Percentiles rank a stretch among this genome's conserved stretches.
phyloP scores from a whole-genome alignment of 2,888 invertebrate genomes.

The Drosophila gaucha region DNA sequence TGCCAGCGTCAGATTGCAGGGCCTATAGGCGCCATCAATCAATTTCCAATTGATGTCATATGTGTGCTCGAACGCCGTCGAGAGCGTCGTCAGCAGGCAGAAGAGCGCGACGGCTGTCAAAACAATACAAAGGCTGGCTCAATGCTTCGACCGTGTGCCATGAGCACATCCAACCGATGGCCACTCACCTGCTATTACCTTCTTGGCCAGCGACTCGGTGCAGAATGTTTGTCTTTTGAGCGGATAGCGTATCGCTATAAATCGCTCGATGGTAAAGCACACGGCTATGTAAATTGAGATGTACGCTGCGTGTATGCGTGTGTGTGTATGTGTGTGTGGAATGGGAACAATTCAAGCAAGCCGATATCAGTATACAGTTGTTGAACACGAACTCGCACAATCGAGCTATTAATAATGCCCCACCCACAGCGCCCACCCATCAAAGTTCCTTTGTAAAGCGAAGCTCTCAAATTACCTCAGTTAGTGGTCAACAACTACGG shows the following conservation, averaged over 20 bases:
- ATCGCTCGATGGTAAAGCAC: constrained; percentile 91
- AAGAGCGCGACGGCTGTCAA: constrained; percentile 85
- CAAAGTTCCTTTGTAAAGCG: neutral
- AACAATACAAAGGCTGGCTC: constrained; percentile 51
- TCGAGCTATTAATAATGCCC: constrained; percentile 51
- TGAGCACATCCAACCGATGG: constrained; percentile 11
- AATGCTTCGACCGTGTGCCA: constrained; percentile 18
- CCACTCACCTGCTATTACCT: constrained; percentile 86
- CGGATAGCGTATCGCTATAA: constrained; percentile 91
- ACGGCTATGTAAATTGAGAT: constrained; percentile 91
- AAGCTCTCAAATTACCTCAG: neutral
- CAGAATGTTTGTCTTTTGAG: constrained; percentile 89
- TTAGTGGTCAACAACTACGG: neutral
- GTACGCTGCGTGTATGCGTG: constrained; percentile 85
- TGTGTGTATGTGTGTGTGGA: neutral
- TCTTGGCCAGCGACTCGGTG: constrained; percentile 89
- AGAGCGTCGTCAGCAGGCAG: constrained; percentile 87
- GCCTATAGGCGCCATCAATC: constrained; percentile 77
- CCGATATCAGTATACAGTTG: constrained; percentile 40
- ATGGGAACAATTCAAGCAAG: constrained; percentile 36
- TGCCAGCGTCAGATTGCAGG: constrained; percentile 75
- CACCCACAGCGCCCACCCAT: constrained; percentile 2
- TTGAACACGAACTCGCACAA: constrained; percentile 40
- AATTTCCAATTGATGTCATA: constrained; percentile 69
- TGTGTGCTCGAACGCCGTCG: constrained; percentile 89